These are phyloP conservation scores for Pontoporia blainvillei DNA, from an alignment of 2,113 vertebrate species.

Conservation along the genomic window DNA sequence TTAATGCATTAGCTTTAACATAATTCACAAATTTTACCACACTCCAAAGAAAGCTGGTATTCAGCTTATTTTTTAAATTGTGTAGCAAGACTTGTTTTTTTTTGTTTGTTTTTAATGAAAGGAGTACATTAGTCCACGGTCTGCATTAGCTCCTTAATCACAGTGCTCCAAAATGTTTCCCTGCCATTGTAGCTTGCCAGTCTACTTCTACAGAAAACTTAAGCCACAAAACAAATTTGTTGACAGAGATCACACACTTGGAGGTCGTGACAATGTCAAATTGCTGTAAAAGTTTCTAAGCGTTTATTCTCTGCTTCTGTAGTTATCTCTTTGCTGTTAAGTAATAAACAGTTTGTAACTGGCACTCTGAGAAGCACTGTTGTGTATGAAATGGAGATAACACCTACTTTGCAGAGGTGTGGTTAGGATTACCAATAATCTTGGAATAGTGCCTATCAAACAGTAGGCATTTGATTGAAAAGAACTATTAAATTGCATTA, in stretches of 20 bases:
- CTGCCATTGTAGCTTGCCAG: background rate
- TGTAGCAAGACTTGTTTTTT: background rate
- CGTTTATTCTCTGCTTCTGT: background rate
- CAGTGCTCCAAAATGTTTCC: background rate
- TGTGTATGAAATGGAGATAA: background rate
- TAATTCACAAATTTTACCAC: background rate
- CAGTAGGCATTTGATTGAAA: background rate
- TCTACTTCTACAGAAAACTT: background rate
- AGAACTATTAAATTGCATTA: background rate
- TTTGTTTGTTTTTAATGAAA: background rate
- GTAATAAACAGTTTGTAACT: background rate
- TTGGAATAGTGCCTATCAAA: background rate
- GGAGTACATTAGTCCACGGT: background rate
- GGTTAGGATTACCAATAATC: background rate
- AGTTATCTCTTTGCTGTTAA: background rate
- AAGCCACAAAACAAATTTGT: background rate
- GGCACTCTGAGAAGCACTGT: background rate
- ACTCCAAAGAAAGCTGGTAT: background rate
- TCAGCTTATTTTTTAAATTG: background rate
- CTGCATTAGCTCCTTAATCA: background rate
- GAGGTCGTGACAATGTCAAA: background rate
- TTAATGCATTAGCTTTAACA: background rate
- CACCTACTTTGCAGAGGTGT: background rate
- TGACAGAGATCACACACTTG: background rate
- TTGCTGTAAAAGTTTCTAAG: background rate